Evolutionary conservation across 2,113 vertebrate species (phyloP).

Genomic region (Egretta garzetta): DNA sequence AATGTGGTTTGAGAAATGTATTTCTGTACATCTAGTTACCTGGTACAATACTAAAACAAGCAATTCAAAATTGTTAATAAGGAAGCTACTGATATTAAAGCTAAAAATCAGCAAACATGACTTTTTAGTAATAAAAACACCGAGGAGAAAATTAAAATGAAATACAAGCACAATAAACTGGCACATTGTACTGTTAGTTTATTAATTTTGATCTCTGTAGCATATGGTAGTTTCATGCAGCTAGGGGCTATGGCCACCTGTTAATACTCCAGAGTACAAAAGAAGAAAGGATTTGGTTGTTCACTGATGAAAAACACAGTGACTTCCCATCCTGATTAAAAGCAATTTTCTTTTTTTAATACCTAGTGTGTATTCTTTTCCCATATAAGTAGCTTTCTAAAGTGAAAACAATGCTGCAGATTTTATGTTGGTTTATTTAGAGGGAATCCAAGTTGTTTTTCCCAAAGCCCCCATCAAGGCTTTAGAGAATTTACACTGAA

Average conservation of each 20-base stretch:
- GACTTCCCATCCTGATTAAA: background rate
- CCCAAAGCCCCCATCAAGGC: background rate
- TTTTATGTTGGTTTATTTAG: background rate
- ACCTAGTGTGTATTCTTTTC: background rate
- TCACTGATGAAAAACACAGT: conserved; percentile 33
- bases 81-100: background rate
- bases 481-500: background rate
- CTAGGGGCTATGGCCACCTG: conserved; percentile 56
- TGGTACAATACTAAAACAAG: background rate
- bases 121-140: conserved; percentile 21
- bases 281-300: conserved; percentile 34
- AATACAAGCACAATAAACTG: conserved; percentile 39
- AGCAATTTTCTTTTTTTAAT: background rate
- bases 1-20: background rate
- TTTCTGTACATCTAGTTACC: background rate
- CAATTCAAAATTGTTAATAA: background rate
- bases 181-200: conserved; percentile 32
- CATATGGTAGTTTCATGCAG: conserved; percentile 59
- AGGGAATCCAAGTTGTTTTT: background rate
- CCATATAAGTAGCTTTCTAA: background rate
- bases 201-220: conserved; percentile 58
- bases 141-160: conserved; percentile 30
- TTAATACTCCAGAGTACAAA: conserved; percentile 45
- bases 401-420: background rate
- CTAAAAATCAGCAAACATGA: background rate